Base-by-base conservation (phyloP, 2,113 vertebrate genomes). In the Burhinus oedicnemus region DNA sequence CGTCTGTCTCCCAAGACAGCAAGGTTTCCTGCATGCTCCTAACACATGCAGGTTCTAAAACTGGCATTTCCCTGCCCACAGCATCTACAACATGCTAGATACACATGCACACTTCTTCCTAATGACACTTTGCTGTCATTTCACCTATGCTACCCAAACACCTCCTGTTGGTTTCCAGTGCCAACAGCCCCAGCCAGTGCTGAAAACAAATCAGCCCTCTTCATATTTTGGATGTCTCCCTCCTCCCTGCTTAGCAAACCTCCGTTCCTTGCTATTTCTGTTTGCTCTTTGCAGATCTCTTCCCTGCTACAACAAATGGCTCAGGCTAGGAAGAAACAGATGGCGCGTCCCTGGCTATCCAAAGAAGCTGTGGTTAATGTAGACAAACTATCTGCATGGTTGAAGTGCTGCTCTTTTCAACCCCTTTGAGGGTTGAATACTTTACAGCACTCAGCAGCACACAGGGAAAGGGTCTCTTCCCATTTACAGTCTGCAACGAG, bases 301-400 rank as follows among this genome's bases (percentile, higher is more conserved):
- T 51, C 38, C 51, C 30, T 26, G 12, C 40, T 45, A 60, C 30
- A 15, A 12, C 38, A 32, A 54, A 32, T 1, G 10, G n/a, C 60
- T 71, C 30, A 7, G 52, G 76, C 44, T 22, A 5, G 36, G 23
- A 42, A 64, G 87, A 71, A 82, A 3, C 30, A 66, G 44, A 36
- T 3, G 42, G 6, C 0, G 1, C 2, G 49, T 40, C 36, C 11
- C 51, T 34, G 70, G 55, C 38, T 68, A 10, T 5, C 69, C n/a
- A 42, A 61, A 66, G 54, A 55, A 55, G 23, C 25, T 12, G 52
- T 4, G 10, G 52, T 29, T 29, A 17, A 29, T 2, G 11, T 2
- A 38, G 44, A 17, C 55, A 9, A 55, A 26, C 60, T 8, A 12
- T 4, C 25, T 34, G 42, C 2, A 3, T 1, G 27, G n/a, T 25